A percentile compares a stretch with the other conserved stretches of the same genome.
Conservation (phyloP, 2,888 invertebrate genomes). For the Lithophane ornitopus region DNA sequence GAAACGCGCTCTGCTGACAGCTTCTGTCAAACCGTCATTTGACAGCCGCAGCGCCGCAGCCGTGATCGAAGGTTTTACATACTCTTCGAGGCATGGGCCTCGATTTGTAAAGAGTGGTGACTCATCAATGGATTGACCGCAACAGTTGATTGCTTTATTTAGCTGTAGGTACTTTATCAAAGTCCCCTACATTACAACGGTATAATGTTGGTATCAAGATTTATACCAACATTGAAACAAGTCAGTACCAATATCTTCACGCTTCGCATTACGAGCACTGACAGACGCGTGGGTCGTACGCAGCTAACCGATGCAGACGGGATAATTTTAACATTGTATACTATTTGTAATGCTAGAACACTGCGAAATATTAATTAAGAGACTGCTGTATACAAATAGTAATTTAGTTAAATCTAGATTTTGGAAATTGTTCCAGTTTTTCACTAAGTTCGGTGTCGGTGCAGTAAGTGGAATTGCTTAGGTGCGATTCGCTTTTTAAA, state of each 20-base stretch:
- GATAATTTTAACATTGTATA: slow-evolving; percentile 27
- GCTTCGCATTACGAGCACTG: slow-evolving; percentile 14
- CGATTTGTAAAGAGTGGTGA: neutral
- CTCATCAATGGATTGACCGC: neutral
- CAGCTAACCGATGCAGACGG: slow-evolving; percentile 35
- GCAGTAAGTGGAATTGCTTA: neutral
- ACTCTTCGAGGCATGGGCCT: neutral
- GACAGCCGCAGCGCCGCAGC: too few relatives aligned
- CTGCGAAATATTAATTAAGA: neutral
- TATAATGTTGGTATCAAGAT: neutral
- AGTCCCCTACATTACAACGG: too few relatives aligned
- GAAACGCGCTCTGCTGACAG: too few relatives aligned
- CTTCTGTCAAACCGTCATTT: too few relatives aligned
- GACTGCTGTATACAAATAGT: neutral
- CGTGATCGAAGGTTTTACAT: too few relatives aligned
- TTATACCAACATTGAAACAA: slow-evolving; percentile 15
- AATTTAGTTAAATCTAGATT: neutral
- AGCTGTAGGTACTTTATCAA: neutral
- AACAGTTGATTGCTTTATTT: neutral
- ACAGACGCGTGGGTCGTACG: slow-evolving; percentile 5
- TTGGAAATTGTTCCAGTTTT: neutral
- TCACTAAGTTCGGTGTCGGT: too few relatives aligned
- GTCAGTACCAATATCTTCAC: slow-evolving; percentile 40
- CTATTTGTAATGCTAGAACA: slow-evolving; percentile 1
- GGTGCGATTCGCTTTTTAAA: neutral